Conservation (phyloP, 2,888 invertebrate genomes). For the Petrolisthes cinctipes region DNA sequence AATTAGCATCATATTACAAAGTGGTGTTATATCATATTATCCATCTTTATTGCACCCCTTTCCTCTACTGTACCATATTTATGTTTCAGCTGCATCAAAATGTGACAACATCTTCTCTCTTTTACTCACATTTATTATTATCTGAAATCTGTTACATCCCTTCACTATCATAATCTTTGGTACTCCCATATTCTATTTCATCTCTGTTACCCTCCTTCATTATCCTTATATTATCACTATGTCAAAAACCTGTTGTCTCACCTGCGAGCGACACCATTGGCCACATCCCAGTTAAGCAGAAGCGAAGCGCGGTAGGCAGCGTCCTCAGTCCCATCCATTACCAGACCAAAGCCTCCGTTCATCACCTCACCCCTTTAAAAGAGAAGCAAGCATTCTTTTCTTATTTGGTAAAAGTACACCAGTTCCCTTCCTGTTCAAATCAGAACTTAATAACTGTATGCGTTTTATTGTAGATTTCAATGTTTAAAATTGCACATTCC, state of each 20-base stretch:
- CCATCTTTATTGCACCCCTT: no score
- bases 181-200: neutral
- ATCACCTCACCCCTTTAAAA: constrained; percentile 75
- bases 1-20: no score
- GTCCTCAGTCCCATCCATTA: constrained; percentile 74
- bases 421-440: neutral
- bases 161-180: neutral
- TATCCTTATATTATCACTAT: neutral
- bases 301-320: constrained; percentile 71
- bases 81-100: no score
- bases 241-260: constrained; percentile 34
- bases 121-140: neutral
- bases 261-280: constrained; percentile 74
- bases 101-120: no score
- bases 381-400: neutral
- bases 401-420: neutral
- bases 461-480: no score
- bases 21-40: no score
- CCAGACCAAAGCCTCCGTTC: constrained; percentile 77
- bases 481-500: neutral
- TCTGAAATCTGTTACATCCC: neutral
- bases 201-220: no score
- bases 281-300: constrained; percentile 76
- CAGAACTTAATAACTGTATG: neutral
- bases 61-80: no score